Evolutionary conservation across 2,113 vertebrate species (phyloP).

Genomic region (crab-eating macaque (Macaca fascicularis)): T2T-MFA8v1.1 NC_088379.1:106498001-106498500

Average conservation of each 20-base stretch:
- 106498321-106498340: neutral
- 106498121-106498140: constrained; percentile 31
- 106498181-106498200: constrained; percentile 25
- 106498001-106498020: constrained; percentile 68
- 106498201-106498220: constrained; percentile 32
- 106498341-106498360: neutral
- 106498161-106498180: constrained; percentile 44
- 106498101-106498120: neutral
- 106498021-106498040: constrained; percentile 62
- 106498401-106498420: neutral
- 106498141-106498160: constrained; percentile 28
- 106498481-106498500: neutral
- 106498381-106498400: neutral
- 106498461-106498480: neutral
- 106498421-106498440: neutral
- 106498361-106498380: neutral
- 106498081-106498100: constrained; percentile 50
- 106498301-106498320: neutral
- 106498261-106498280: constrained; percentile 22
- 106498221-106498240: neutral
- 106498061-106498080: constrained; percentile 40
- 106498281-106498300: neutral
- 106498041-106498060: constrained; percentile 56
- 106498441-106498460: neutral
- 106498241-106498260: constrained; percentile 11